phyloP scores from a whole-genome alignment of 2,888 invertebrate species.

The Phortica magna region DNA sequence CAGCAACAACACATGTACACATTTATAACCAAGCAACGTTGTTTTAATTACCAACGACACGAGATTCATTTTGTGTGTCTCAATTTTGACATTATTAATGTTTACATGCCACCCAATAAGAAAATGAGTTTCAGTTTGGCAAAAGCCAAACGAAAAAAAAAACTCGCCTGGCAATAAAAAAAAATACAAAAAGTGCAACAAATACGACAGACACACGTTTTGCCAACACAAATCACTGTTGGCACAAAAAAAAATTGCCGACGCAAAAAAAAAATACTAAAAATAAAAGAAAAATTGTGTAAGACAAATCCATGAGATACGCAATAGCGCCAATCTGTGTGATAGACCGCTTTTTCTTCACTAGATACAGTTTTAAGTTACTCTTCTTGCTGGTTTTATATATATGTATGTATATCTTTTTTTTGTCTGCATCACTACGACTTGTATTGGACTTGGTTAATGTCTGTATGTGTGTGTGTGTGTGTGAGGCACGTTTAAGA shows the following conservation, averaged over 20 bases:
- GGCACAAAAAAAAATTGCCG: constrained; percentile 1
- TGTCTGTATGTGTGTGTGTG: neutral
- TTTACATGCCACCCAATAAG: constrained; percentile 73
- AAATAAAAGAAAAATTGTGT: constrained; percentile 2
- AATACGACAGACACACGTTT: constrained; percentile 42
- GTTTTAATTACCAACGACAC: constrained; percentile 74
- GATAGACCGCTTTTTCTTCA: constrained; percentile 12
- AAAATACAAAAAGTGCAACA: constrained; percentile 11
- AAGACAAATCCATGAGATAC: constrained; percentile 38
- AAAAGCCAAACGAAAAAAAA: neutral
- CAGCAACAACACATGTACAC: constrained; percentile 51
- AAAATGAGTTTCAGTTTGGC: constrained; percentile 33
- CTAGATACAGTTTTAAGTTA: constrained; percentile 13
- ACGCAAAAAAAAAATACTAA: constrained; percentile 4
- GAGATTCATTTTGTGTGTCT: constrained; percentile 75
- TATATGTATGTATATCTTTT: neutral
- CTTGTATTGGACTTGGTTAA: neutral
- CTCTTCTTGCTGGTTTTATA: too few species aligned
- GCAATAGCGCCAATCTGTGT: constrained; percentile 35
- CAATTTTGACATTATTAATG: constrained; percentile 76
- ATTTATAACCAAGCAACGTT: constrained; percentile 65
- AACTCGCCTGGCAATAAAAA: neutral
- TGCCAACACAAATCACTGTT: constrained; percentile 66
- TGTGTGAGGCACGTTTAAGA: constrained; percentile 64
- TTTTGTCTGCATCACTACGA: neutral